Percentiles rank a stretch among this genome's conserved stretches.
Evolutionary conservation across 1,140 invertebrate species (phyloP).

Genomic region (Drosophila nannoptera): DNA sequence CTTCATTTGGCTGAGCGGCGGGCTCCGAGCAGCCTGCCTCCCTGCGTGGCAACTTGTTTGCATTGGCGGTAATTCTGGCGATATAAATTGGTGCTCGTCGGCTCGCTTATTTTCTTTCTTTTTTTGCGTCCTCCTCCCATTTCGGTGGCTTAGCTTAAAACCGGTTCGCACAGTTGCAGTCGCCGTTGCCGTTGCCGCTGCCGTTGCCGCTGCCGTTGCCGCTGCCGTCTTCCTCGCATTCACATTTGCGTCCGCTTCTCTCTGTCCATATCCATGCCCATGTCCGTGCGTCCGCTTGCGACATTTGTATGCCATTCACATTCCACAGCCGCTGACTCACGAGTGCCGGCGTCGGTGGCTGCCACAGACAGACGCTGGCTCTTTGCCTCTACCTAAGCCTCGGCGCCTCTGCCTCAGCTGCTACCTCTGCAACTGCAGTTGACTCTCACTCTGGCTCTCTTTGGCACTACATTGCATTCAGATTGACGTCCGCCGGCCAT

Average conservation of each 20-base stretch:
- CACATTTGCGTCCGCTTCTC: background rate
- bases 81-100: conserved; percentile 52
- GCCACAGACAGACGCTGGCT: conserved; percentile 25
- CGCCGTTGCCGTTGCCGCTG: too few species aligned
- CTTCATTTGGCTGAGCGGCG: background rate
- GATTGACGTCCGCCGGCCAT: conserved; percentile 53
- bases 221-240: background rate
- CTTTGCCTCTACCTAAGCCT: conserved; percentile 10
- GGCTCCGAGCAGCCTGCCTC: background rate
- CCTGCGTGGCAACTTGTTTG: conserved; percentile 55
- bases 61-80: conserved; percentile 37
- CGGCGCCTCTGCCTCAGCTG: conserved; percentile 7
- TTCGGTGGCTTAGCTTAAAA: conserved; percentile 47
- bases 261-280: conserved; percentile 6
- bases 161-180: conserved; percentile 37
- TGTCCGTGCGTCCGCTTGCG: conserved; percentile 49
- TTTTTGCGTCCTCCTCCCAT: conserved; percentile 1
- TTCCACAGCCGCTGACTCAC: conserved; percentile 68
- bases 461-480: conserved; percentile 29
- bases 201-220: too few species aligned
- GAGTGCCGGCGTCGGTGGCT: conserved; percentile 40
- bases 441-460: conserved; percentile 6
- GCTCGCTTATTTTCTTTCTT: background rate
- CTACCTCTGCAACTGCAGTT: conserved; percentile 3
- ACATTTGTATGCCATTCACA: conserved; percentile 77